Evolutionary conservation across 92 coral and sea anemone species (phyloP).

Genomic region (Chrysogorgia sp.): DNA sequence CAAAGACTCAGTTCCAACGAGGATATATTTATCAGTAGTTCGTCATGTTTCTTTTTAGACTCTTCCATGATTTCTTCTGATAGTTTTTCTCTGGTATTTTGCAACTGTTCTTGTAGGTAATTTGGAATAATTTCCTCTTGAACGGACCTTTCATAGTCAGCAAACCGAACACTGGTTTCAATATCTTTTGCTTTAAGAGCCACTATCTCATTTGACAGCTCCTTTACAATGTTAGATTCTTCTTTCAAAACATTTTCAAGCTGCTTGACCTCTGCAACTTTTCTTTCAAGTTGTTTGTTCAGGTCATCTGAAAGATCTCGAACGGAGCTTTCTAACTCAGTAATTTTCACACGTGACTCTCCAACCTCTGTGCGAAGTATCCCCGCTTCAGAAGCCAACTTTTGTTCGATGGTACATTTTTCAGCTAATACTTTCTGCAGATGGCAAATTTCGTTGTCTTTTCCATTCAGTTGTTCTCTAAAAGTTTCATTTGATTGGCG

Average conservation of each 20-base stretch:
- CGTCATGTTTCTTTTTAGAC: not conserved
- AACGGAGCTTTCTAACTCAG: conserved; percentile 33
- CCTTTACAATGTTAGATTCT: conserved; percentile 4
- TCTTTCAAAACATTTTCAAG: conserved; percentile 46
- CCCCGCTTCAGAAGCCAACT: conserved; percentile 65
- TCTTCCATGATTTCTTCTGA: not conserved
- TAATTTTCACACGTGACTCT: conserved; percentile 58
- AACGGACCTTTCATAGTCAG: not conserved
- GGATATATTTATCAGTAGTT: not conserved
- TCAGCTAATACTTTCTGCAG: conserved; percentile 72
- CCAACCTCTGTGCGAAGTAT: conserved; percentile 59
- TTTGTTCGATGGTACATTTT: conserved; percentile 50
- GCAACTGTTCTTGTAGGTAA: not conserved
- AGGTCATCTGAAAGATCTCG: conserved; percentile 54
- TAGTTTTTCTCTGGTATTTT: not conserved
- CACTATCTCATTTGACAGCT: not conserved
- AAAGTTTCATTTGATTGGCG: conserved; percentile 38
- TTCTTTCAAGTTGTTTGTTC: conserved; percentile 15
- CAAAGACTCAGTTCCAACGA: conserved; percentile 17
- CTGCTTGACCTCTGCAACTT: conserved; percentile 3
- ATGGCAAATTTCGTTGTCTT: conserved; percentile 38
- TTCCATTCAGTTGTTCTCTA: conserved; percentile 17
- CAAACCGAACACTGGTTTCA: not conserved
- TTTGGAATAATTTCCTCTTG: not conserved
- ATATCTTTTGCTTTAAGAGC: not conserved